These are phyloP conservation scores for Psittacula echo DNA, from an alignment of 2,797 vertebrate genomes.

Conservation along the genomic window DNA sequence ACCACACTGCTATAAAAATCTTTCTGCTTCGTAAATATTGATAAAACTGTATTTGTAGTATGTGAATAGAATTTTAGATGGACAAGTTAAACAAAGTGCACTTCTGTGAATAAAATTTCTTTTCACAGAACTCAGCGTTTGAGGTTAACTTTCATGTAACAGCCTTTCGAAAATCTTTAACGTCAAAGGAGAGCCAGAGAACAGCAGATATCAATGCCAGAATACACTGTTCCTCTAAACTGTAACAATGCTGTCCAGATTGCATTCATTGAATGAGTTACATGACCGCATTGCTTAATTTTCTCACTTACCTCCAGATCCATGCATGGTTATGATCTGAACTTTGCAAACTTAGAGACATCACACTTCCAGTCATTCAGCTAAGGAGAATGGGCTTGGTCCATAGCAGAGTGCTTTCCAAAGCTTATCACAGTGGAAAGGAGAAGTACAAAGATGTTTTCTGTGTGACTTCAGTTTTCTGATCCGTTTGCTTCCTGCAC, in stretches of 20 bases:
- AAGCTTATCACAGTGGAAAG: neutral
- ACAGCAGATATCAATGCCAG: neutral
- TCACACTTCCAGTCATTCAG: neutral
- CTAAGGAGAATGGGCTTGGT: neutral
- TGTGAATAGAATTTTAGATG: neutral
- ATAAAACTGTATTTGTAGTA: neutral
- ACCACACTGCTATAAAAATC: neutral
- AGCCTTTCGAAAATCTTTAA: neutral
- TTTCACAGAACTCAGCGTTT: neutral
- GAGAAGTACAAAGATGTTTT: neutral
- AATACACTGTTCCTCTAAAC: neutral
- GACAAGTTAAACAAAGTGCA: neutral
- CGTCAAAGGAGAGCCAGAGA: neutral
- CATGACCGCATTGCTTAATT: neutral
- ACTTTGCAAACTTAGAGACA: neutral
- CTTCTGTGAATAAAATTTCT: neutral
- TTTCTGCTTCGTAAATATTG: slow-evolving; percentile 7
- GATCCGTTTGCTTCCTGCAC: neutral
- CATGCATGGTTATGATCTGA: neutral
- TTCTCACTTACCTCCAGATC: neutral
- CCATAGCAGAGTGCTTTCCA: neutral
- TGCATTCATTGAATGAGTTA: neutral
- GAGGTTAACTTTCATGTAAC: neutral
- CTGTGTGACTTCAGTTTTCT: neutral
- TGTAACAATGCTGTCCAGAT: neutral